These are phyloP conservation scores for Quadroppia sp. DNA, from an alignment of 2,888 invertebrate genomes.

Conservation along the genomic window DNA sequence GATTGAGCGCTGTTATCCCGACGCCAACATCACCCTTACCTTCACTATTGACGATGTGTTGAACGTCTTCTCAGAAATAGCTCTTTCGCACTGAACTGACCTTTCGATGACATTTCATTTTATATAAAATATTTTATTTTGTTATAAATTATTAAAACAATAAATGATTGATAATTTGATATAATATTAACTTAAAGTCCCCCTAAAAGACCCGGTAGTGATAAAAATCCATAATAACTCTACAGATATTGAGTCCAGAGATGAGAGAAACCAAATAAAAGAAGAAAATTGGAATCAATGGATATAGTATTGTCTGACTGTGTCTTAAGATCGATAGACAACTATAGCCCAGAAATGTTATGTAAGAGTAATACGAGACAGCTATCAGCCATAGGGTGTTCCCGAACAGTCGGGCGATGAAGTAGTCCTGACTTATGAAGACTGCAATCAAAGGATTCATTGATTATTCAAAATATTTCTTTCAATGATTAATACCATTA, in stretches of 20 bases:
- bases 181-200: neutral
- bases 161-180: neutral
- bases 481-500: conserved; percentile 54
- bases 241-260: conserved; percentile 77
- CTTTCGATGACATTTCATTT: neutral
- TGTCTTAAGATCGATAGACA: conserved; percentile 80
- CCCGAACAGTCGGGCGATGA: conserved; percentile 75
- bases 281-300: conserved; percentile 71
- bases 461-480: neutral
- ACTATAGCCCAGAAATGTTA: conserved; percentile 94
- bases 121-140: neutral
- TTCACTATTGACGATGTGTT: conserved; percentile 94
- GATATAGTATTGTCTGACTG: conserved; percentile 76
- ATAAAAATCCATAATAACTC: conserved; percentile 76
- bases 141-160: neutral
- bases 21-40: conserved; percentile 85
- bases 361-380: conserved; percentile 86
- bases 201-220: conserved; percentile 66
- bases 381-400: conserved; percentile 92
- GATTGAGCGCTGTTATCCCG: conserved; percentile 92
- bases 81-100: conserved; percentile 71
- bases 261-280: conserved; percentile 72
- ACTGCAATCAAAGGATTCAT: conserved; percentile 56
- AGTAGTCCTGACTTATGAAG: conserved; percentile 69
- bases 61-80: conserved; percentile 96